Base-by-base conservation (phyloP, 2,113 vertebrate genomes). In the Austrofundulus limnaeus region DNA sequence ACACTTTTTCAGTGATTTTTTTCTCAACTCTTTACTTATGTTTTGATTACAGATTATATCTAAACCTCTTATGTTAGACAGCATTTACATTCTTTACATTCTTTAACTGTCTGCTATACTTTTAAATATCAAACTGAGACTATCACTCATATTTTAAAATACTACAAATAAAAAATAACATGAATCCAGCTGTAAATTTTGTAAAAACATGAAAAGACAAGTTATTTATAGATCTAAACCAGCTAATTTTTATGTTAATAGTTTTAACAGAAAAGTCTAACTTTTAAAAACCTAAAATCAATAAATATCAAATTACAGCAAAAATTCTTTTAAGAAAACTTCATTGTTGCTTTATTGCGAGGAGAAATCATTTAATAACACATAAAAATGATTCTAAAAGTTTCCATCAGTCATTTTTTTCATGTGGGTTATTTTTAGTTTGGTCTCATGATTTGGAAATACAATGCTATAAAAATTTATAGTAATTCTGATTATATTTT, bases 141-240 rank as follows among this genome's bases (percentile, higher is more conserved):
- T 41, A n/a, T 43, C 9, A 19, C 21, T 66, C 34, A 19, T 28
- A 51, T 31, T 28, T 54, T 25, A 55, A 28, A 43, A 51, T 23
- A 17, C 46, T 68, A 59, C 55, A 58, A 28, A 51, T 51, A 21
- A 34, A 47, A 68, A 45, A 38, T 8, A 53, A 34, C 28, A 37
- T 23, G 31, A 12, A 45, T 45, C 51, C 49, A 53, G 49, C 61
- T 34, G 61, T n/a, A 53, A 57, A 66, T 13, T 23, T 21, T 21
- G 25, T 42, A 66, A n/a, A 57, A 66, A 31, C 34, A 57, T 28
- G 45, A 58, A 50, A 57, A 25, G 23, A 55, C n/a, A 34, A 14
- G 6, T 25, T 58, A 67, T 67, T 59, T 67, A 58, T 55, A 67
- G 55, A 14, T n/a, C 31, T 21, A 34, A 20, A 25, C 41, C 19